Evolutionary conservation across 2,888 invertebrate species (phyloP).

Genomic region (Ceraclea dissimilis): DNA sequence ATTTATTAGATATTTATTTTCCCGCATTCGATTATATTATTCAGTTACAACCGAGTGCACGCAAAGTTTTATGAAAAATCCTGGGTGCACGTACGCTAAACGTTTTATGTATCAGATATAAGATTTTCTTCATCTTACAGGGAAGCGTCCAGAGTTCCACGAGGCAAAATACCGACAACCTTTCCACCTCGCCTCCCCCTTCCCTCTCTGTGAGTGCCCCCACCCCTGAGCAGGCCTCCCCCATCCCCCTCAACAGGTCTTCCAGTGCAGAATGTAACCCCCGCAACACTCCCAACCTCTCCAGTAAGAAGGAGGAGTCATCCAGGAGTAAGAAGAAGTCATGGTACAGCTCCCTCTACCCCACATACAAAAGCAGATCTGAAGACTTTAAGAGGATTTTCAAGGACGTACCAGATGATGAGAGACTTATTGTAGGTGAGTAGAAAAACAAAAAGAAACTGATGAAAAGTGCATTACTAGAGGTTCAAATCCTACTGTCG

Average conservation of each 20-base stretch:
- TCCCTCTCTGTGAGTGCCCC: conserved; percentile 20
- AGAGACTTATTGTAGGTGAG: conserved; percentile 87
- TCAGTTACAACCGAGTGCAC: too few relatives aligned
- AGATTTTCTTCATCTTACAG: conserved; percentile 4
- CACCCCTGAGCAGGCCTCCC: conserved; percentile 15
- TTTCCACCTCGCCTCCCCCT: conserved; percentile 15
- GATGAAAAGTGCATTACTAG: too few relatives aligned
- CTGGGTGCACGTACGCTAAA: too few relatives aligned
- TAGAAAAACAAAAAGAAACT: too few relatives aligned
- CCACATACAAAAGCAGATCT: conserved; percentile 88
- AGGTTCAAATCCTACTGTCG: too few relatives aligned
- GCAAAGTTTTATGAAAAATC: too few relatives aligned
- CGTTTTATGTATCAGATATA: too few relatives aligned
- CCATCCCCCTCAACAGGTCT: conserved; percentile 19
- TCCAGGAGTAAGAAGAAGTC: conserved; percentile 69
- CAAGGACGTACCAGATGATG: conserved; percentile 84
- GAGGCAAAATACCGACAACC: conserved; percentile 4
- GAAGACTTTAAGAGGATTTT: conserved; percentile 90
- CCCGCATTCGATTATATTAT: too few relatives aligned
- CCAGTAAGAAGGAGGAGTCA: conserved; percentile 33
- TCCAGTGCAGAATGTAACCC: conserved; percentile 24
- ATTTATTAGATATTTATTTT: too few relatives aligned
- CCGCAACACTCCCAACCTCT: conserved; percentile 9
- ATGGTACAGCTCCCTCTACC: conserved; percentile 80
- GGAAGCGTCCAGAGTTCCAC: conserved; percentile 13